These are phyloP conservation scores for Pyrrhosoma nymphula DNA, from an alignment of 2,888 invertebrate genomes.

Conservation along the genomic window DNA sequence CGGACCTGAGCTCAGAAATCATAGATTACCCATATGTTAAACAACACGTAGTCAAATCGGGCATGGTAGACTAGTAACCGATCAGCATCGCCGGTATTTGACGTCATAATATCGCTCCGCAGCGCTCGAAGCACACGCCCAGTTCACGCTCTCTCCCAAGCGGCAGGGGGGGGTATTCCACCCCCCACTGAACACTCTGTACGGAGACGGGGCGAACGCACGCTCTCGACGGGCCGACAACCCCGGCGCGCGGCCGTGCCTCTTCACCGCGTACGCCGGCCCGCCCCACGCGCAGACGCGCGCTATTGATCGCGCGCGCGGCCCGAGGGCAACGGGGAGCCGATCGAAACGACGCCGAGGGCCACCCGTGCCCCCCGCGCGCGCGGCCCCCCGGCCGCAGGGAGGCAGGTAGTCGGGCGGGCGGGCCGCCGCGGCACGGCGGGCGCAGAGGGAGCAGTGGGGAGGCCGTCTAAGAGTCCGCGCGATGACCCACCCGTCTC, in stretches of 20 bases:
- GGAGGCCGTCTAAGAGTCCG: background rate
- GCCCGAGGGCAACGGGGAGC: background rate
- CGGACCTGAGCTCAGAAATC: too few relatives aligned
- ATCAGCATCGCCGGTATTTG: too few relatives aligned
- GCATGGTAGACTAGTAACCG: too few relatives aligned
- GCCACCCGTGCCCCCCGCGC: background rate
- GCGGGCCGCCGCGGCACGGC: background rate
- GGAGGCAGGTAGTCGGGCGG: background rate
- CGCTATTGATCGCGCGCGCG: background rate
- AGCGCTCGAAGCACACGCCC: too few relatives aligned
- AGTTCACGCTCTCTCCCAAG: too few relatives aligned
- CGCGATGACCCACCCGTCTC: background rate
- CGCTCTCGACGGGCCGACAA: background rate
- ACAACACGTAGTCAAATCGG: too few relatives aligned
- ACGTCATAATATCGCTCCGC: too few relatives aligned
- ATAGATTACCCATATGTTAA: too few relatives aligned
- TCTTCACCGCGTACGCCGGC: background rate
- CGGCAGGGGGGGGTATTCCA: too few relatives aligned
- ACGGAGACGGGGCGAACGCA: too few relatives aligned
- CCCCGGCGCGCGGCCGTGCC: background rate
- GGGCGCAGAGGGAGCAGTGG: background rate
- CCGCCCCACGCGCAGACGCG: background rate
- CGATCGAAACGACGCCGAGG: conserved; percentile 11
- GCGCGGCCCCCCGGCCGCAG: background rate
- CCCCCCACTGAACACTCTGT: too few relatives aligned